Base-by-base conservation (phyloP, 2,797 vertebrate genomes). In the Fistularia tabacaria region DNA sequence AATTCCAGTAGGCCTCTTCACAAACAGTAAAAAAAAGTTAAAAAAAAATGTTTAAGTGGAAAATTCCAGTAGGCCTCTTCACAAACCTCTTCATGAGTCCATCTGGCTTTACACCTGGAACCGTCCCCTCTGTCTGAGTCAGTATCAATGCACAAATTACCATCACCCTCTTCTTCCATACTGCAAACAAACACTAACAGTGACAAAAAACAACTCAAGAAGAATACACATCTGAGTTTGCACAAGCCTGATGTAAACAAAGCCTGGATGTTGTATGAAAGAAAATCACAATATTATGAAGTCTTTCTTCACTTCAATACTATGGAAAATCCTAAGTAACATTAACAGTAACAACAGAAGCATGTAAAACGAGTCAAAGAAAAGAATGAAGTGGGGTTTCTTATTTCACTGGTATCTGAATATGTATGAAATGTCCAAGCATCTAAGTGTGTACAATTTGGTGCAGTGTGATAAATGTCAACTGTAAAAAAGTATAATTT, bases 31-130 rank as follows among this genome's bases (percentile, higher is more conserved):
- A 10, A 62, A 50, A 1, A 57, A 51, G 47, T 25, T 6, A 13
- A 39, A 3, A 55, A 64, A 3, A 74, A 14, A 49, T 9, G 3
- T 42, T 40, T 5, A 25, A 25, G 25, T 25, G 25, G 25, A 25
- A 25, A 25, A 25, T 25, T 25, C 25, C 25, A 25, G 8, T n/a
- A 51, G 6, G 54, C 40, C 14, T 36, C 36, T 52, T 15, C 14
- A 73, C 90, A 85, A 60, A 96, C 97, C 91, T 98, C 95, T 74
- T 94, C 92, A 0, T 81, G 86, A 0, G 90, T 93, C 95, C 97
- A 98, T 63, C 89, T 94, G 62, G 90, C 70, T 71, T 87, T 92
- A 53, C 83, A 85, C 37, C 82, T 91, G 64, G 2, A 9, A 10
- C 77, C 63, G 8, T 93, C 92, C 0, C 82, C 81, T 39, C 87